phyloP scores from a whole-genome alignment of 1,140 invertebrate species.

The Agrilus planipennis region DNA sequence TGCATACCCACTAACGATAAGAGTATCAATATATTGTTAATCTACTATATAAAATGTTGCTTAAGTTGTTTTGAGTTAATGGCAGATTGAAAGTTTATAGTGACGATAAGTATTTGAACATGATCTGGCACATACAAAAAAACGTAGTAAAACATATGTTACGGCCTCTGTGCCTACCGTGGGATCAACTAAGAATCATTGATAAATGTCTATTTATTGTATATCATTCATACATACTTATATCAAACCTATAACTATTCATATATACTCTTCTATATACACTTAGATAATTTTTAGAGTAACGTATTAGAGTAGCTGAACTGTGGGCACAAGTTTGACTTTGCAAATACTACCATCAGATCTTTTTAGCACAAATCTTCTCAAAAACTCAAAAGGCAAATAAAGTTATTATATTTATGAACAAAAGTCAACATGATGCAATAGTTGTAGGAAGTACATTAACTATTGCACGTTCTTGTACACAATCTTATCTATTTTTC shows the following conservation, averaged over 20 bases:
- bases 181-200: constrained; percentile 36
- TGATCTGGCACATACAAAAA: constrained; percentile 30
- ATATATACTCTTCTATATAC: constrained; percentile 27
- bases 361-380: constrained; percentile 19
- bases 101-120: constrained; percentile 26
- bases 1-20: too few species aligned
- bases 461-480: too few species aligned
- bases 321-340: constrained; percentile 35
- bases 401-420: too few species aligned
- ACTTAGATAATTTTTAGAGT: constrained; percentile 27
- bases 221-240: constrained; percentile 22
- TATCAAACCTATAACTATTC: constrained; percentile 27
- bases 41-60: too few species aligned
- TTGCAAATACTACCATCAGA: constrained; percentile 10
- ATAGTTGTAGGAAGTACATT: too few species aligned
- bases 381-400: too few species aligned
- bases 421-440: too few species aligned
- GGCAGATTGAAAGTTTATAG: too few species aligned
- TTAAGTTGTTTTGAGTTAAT: too few species aligned
- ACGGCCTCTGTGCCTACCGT: constrained; percentile 32
- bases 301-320: constrained; percentile 33
- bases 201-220: constrained; percentile 29
- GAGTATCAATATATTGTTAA: too few species aligned
- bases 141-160: constrained; percentile 23
- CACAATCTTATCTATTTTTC: too few species aligned